A percentile compares a stretch with the other conserved stretches of the same genome.
These are phyloP conservation scores for Haemorhous mexicanus DNA, from an alignment of 2,113 vertebrate species.

Conservation along the genomic window DNA sequence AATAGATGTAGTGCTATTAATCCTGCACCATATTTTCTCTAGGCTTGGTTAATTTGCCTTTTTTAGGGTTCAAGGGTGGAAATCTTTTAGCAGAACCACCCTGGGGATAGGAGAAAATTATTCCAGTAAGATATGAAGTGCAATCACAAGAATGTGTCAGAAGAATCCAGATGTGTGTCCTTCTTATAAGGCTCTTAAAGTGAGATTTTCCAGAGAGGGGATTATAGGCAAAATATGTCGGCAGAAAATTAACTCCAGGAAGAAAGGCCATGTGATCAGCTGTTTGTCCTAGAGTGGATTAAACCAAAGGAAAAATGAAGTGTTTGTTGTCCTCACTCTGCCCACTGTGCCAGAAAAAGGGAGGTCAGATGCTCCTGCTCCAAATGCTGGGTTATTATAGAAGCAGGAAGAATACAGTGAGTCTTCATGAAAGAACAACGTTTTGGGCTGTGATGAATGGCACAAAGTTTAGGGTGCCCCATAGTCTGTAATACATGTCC, in stretches of 20 bases:
- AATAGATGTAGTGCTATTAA: background rate
- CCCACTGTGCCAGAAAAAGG: background rate
- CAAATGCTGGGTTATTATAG: background rate
- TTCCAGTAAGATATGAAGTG: background rate
- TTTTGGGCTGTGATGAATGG: background rate
- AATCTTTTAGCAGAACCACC: background rate
- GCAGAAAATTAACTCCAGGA: background rate
- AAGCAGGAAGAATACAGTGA: background rate
- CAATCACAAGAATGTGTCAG: background rate
- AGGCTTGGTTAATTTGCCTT: background rate
- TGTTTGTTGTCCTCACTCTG: background rate
- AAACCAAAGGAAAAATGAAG: background rate
- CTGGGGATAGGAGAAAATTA: background rate
- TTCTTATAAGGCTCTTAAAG: background rate
- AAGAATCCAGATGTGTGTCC: background rate
- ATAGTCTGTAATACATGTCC: background rate
- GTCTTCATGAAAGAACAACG: background rate
- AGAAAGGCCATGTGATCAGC: background rate
- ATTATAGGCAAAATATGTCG: background rate
- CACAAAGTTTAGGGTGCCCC: background rate
- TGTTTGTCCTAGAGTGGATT: background rate
- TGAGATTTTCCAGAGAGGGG: background rate
- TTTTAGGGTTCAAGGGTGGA: background rate
- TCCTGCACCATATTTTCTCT: background rate
- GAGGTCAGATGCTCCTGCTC: background rate